These are phyloP conservation scores for Cyanistes caeruleus DNA, from an alignment of 2,113 vertebrate species.

Conservation along the genomic window DNA sequence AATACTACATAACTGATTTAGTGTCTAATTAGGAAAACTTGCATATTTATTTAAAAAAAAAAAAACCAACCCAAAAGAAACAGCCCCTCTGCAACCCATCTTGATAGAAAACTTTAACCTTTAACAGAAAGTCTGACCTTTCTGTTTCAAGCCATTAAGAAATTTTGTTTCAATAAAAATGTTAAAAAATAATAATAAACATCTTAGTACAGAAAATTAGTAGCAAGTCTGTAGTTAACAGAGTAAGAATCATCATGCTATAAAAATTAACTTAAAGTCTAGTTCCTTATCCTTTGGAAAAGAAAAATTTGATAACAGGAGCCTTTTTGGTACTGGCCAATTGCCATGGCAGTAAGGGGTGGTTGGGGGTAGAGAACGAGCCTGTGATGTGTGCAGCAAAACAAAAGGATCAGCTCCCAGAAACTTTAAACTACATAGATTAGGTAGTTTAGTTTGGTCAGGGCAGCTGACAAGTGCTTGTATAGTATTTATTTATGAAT, in stretches of 20 bases:
- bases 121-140: background rate
- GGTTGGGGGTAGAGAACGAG: background rate
- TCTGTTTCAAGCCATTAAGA: background rate
- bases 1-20: background rate
- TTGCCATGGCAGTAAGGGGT: background rate
- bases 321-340: background rate
- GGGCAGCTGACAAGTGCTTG: conserved; percentile 10
- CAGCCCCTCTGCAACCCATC: background rate
- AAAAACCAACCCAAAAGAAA: background rate
- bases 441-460: too few species aligned
- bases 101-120: background rate
- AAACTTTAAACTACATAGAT: background rate
- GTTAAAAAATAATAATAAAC: background rate
- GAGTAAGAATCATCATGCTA: background rate
- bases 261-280: background rate
- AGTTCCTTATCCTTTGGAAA: background rate
- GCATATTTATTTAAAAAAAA: background rate
- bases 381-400: background rate
- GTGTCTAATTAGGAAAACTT: background rate
- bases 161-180: background rate
- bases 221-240: background rate
- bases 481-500: conserved; percentile 59
- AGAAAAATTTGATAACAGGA: background rate
- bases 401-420: background rate
- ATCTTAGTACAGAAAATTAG: background rate